Evolutionary conservation across 2,113 vertebrate species (phyloP), one percentile per base, ranked within the genome.

Genomic region (Romanogobio albipinnatus): DNA sequence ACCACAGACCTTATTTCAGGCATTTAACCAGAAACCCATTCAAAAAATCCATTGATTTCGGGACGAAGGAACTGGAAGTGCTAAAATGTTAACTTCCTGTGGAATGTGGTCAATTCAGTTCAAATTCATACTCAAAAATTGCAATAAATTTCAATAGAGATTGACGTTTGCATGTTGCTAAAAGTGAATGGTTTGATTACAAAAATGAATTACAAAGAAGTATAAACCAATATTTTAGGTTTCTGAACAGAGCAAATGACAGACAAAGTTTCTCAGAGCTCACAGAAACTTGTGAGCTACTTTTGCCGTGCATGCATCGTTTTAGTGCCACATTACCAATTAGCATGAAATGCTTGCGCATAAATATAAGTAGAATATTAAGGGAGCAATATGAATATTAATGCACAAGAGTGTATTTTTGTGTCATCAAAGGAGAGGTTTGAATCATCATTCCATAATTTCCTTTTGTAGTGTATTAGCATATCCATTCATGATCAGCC

Each of bases 361-460:
- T 77, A 75, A 82, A 80, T 86, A n/a, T 78, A 75, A 82, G 80
- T 66, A 17, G 74, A 78, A 85, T 71, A 80, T 83, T 85, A 83
- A 61, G 77, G 62, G 68, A 10, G 26, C 36, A 39, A 76, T 76
- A 89, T 89, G 68, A 89, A 89, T 89, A 88, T 89, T 85, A 83
- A 89, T 89, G 71, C 62, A 62, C 59, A 22, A 51, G 82, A 81
- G 75, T 77, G 84, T 86, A 86, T 88, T 88, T 86, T 86, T 85
- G 61, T 81, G 83, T 86, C 70, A 88, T 88, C 89, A 90, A 88
- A 90, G 89, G 76, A 84, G 26, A 85, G 76, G 53, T 85, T 90
- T 62, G 47, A 85, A 84, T 76, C 76, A 39, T 56, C 80, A 84
- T 82, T 81, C 82, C 77, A 77, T 88, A 81, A 86, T 86, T 86